Evolutionary conservation across 1,140 invertebrate species (phyloP).

Genomic region (Calosoma granatense): DNA sequence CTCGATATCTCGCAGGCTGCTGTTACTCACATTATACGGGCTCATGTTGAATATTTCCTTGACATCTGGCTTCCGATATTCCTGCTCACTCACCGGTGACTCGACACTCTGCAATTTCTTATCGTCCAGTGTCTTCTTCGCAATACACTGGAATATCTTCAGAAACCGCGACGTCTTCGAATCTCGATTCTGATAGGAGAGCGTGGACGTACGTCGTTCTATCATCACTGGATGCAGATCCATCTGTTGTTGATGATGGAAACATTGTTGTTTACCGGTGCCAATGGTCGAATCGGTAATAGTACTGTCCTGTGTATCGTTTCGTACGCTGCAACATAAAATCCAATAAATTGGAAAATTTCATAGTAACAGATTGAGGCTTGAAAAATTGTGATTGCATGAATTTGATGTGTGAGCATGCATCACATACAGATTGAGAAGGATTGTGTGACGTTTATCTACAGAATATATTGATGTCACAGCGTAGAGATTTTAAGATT

Average conservation of each 20-base stretch:
- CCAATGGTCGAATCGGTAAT: not conserved
- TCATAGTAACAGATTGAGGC: not conserved
- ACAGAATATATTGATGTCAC: no score
- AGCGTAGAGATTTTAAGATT: no score
- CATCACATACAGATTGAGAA: no score
- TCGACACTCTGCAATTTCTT: constrained; percentile 12
- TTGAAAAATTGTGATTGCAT: no score
- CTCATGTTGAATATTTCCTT: constrained; percentile 11
- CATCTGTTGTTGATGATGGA: not conserved
- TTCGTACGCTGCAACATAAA: not conserved
- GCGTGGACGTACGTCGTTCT: not conserved
- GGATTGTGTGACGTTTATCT: no score
- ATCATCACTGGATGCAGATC: not conserved
- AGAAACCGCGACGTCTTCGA: constrained; percentile 10
- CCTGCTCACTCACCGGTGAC: constrained; percentile 13
- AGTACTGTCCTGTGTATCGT: not conserved
- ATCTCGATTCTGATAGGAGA: constrained; percentile 12
- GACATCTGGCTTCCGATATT: constrained; percentile 10
- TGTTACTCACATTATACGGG: constrained; percentile 33
- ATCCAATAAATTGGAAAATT: no score
- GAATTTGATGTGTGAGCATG: no score
- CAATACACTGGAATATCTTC: constrained; percentile 16
- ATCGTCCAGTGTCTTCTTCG: constrained; percentile 17
- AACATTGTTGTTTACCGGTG: not conserved
- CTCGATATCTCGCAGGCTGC: constrained; percentile 34